These are phyloP conservation scores for Drepana falcataria DNA, from an alignment of 2,888 invertebrate genomes.

Conservation along the genomic window DNA sequence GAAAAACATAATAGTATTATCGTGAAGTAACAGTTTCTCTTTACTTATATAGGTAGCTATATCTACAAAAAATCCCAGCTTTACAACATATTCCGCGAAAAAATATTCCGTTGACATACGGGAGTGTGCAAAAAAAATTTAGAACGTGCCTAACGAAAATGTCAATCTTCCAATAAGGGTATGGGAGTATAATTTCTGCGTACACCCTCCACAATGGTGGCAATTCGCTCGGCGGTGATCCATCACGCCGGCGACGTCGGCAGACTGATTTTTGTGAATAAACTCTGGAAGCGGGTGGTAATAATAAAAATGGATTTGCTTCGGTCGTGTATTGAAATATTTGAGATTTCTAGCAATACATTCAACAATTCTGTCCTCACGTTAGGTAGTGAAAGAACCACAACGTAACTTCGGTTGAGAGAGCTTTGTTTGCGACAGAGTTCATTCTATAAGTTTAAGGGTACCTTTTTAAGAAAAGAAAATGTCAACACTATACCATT, in stretches of 20 bases:
- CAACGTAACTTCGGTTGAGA: too few species aligned
- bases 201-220: constrained; percentile 23
- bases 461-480: too few species aligned
- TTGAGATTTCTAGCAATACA: constrained; percentile 9
- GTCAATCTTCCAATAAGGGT: constrained; percentile 26
- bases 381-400: too few species aligned
- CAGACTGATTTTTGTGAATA: constrained; percentile 35
- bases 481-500: too few species aligned
- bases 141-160: constrained; percentile 25
- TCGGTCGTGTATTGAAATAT: constrained; percentile 3
- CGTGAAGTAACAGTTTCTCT: too few species aligned
- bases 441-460: too few species aligned
- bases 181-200: constrained; percentile 12
- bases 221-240: constrained; percentile 27
- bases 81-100: not conserved
- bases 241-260: constrained; percentile 27
- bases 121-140: constrained; percentile 18
- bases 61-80: not conserved
- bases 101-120: not conserved
- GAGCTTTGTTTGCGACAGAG: too few species aligned
- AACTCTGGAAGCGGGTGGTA: constrained; percentile 12
- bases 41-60: too few species aligned
- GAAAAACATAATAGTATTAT: too few species aligned
- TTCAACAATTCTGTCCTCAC: not conserved
- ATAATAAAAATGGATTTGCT: constrained; percentile 17